Conservation (phyloP, 2,113 vertebrate genomes). For the Emydocephalus ijimae region DNA sequence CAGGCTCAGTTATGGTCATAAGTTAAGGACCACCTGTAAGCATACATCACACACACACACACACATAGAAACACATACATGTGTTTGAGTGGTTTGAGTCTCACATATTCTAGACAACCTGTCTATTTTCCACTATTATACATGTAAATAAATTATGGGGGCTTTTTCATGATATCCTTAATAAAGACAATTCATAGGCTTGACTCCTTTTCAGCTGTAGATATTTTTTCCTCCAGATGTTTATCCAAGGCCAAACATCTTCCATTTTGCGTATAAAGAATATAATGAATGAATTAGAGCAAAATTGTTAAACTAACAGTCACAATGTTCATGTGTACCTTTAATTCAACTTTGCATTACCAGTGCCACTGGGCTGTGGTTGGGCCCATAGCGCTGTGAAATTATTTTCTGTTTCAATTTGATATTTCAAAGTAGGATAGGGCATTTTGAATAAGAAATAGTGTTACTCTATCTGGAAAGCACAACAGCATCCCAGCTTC, state of each 20-base stretch:
- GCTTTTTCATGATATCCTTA: no score
- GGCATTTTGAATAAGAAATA: neutral
- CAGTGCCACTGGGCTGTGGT: neutral
- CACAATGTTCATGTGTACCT: neutral
- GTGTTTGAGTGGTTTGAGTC: neutral
- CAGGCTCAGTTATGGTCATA: no score
- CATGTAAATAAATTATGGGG: neutral
- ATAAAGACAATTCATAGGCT: neutral
- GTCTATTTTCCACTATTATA: neutral
- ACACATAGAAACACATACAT: no score
- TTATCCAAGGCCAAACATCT: neutral
- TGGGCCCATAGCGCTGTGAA: neutral
- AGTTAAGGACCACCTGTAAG: no score
- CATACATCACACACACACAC: no score
- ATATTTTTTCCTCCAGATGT: neutral
- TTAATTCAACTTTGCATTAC: neutral
- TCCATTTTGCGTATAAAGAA: neutral
- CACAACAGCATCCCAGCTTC: neutral
- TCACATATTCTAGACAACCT: neutral
- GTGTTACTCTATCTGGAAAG: neutral
- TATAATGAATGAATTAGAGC: no score
- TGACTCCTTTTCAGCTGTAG: neutral
- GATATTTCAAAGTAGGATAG: neutral
- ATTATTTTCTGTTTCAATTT: neutral
- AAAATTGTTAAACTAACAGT: neutral